A percentile compares a stretch with the other conserved stretches of the same genome.
These are phyloP conservation scores for Erythrocercus mccallii DNA, from an alignment of 2,113 vertebrate genomes.

Conservation along the genomic window DNA sequence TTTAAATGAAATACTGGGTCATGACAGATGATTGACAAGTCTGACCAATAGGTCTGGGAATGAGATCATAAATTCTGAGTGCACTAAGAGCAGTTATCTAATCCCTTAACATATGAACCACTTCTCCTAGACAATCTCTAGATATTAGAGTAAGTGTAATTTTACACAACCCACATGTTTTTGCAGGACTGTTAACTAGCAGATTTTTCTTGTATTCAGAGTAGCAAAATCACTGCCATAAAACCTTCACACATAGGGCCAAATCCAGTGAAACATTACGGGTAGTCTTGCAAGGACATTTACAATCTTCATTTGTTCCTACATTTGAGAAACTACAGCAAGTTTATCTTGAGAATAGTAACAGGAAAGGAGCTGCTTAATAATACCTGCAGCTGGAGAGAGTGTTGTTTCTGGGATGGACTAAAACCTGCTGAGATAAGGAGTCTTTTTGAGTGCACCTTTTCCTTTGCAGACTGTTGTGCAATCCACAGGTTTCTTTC, in stretches of 20 bases:
- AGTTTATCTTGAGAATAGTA: background rate
- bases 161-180: constrained; percentile 30
- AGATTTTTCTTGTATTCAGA: background rate
- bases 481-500: background rate
- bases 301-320: background rate
- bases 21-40: constrained; percentile 1
- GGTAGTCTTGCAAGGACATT: background rate
- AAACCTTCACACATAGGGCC: background rate
- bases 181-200: background rate
- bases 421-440: background rate
- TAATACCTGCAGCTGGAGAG: background rate
- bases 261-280: background rate
- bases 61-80: constrained; percentile 30
- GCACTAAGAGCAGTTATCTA: background rate
- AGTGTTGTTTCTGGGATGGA: background rate
- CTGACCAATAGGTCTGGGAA: constrained; percentile 5
- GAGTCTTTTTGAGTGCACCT: background rate
- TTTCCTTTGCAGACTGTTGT: background rate
- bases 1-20: background rate
- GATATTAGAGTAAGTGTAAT: constrained; percentile 16
- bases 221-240: background rate
- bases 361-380: background rate
- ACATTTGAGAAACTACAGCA: background rate
- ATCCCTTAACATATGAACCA: constrained; percentile 12
- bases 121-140: constrained; percentile 7